A percentile compares a stretch with the other conserved stretches of the same genome.
phyloP scores from a whole-genome alignment of 1,140 invertebrate species.

The Leptoteleia sp. region DNA sequence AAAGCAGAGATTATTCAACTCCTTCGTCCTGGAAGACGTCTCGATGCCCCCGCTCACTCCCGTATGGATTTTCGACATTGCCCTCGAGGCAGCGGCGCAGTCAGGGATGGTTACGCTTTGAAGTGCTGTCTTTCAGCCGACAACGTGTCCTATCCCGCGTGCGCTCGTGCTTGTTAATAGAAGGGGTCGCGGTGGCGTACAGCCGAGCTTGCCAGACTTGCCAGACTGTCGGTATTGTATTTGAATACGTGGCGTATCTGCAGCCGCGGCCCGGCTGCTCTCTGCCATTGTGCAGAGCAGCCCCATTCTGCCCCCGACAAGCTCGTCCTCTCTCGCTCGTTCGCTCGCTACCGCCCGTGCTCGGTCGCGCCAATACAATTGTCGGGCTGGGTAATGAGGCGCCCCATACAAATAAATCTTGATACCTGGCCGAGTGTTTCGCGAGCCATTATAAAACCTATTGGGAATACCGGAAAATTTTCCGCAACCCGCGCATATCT shows the following conservation, averaged over 20 bases:
- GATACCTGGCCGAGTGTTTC: constrained; percentile 75
- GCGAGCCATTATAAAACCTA: constrained; percentile 71
- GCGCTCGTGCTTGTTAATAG: constrained; percentile 78
- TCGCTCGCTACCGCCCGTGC: constrained; percentile 47
- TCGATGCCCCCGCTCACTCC: constrained; percentile 35
- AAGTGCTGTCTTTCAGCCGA: constrained; percentile 77
- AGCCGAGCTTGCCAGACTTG: constrained; percentile 69
- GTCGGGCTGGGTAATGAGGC: constrained; percentile 79
- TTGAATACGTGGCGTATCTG: constrained; percentile 79
- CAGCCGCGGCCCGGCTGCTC: constrained; percentile 66
- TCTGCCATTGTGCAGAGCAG: constrained; percentile 70
- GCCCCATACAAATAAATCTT: constrained; percentile 80
- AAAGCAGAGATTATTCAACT: constrained; percentile 77
- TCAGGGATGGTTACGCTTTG: constrained; percentile 73
- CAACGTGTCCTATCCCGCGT: constrained; percentile 78
- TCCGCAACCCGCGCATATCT: constrained; percentile 29
- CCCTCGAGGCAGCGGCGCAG: constrained; percentile 63
- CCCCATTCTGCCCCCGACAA: constrained; percentile 53
- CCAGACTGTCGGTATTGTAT: constrained; percentile 78
- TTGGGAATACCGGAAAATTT: constrained; percentile 69
- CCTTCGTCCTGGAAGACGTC: constrained; percentile 69
- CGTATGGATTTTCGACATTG: constrained; percentile 75
- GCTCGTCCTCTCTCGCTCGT: constrained; percentile 40
- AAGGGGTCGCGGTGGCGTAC: constrained; percentile 71
- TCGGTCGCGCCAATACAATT: constrained; percentile 74